Base-by-base conservation (phyloP, 2,113 vertebrate species). In the Noturus placidus region DNA sequence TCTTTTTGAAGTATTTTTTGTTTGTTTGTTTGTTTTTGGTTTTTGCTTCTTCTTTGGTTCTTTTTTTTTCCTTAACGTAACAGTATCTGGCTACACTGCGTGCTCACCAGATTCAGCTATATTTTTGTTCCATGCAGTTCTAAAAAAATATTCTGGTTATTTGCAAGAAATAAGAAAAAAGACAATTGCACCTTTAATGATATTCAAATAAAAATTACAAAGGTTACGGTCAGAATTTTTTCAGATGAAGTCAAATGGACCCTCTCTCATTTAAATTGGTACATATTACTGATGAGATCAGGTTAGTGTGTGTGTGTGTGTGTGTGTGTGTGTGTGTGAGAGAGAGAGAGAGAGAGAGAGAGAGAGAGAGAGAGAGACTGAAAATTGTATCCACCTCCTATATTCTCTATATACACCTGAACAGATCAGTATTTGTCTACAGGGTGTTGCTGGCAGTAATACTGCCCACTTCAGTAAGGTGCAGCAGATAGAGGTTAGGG, bases 361-460 rank as follows among this genome's bases (percentile, higher is more conserved):
- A 42, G 38, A 42, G 30, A 35, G 33, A 19, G 15, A 72, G 33
- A 35, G 17, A 72, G 20, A 35, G 3, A 9, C 17, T 80, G 30
- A 80, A 33, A 56, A 50, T 72, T 83, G 61, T 69, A 56, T 52
- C 19, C 67, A 79, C 46, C 42, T 80, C 38, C 67, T 19, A 61
- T 54, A 70, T 54, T 86, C 11, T 81, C 11, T 74, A 19, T 87
- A 67, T 72, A 72, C 77, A 20, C 25, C 25, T 52, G 52, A 63
- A 50, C 17, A 8, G 72, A 59, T 63, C 57, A 86, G 35, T 88
- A 20, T 89, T 90, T 88, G 33, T 20, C 63, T 83, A 86, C 4
- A 72, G 84, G 80, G 89, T 88, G 84, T 88, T 63, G 57, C 63
- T 88, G 6, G 35, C 77, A 85, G 8, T 56, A 87, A 38, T 77